Percentiles rank a stretch among this genome's conserved stretches.
phyloP scores from a whole-genome alignment of 1,140 invertebrate species.

The Octopus sinensis region DNA sequence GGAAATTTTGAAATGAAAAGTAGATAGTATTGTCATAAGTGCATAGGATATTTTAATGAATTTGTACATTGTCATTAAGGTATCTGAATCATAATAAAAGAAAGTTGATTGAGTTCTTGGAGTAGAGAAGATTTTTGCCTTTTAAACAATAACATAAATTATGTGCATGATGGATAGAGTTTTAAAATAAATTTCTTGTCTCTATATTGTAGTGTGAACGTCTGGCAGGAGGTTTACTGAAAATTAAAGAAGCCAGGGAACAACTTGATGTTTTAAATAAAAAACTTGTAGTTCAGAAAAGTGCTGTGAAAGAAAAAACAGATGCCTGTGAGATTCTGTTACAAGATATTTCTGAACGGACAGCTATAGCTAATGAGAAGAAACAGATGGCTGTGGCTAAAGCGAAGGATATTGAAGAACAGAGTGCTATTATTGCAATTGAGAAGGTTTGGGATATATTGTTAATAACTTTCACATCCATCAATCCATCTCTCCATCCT shows the following conservation, averaged over 20 bases:
- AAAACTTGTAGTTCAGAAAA: constrained; percentile 72
- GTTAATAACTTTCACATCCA: not conserved
- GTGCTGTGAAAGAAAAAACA: constrained; percentile 74
- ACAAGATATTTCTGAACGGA: constrained; percentile 64
- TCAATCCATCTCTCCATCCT: too few species aligned
- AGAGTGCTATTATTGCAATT: constrained; percentile 71
- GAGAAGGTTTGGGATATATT: constrained; percentile 65
- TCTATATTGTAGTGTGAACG: constrained; percentile 63
- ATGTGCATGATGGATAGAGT: too few species aligned
- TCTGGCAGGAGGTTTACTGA: constrained; percentile 69
- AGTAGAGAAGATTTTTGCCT: too few species aligned
- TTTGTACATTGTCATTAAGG: too few species aligned
- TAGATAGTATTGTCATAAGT: too few species aligned
- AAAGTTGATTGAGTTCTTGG: too few species aligned
- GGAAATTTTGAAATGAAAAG: too few species aligned
- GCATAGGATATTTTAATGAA: too few species aligned
- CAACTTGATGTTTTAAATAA: constrained; percentile 72
- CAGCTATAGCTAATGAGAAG: constrained; percentile 70
- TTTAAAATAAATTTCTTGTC: not conserved
- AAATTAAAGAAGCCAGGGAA: constrained; percentile 75
- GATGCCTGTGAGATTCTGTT: constrained; percentile 72
- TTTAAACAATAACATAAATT: too few species aligned
- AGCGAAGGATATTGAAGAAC: constrained; percentile 74
- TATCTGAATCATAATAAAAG: too few species aligned
- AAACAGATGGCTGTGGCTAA: constrained; percentile 74